Conservation (phyloP, 2,888 invertebrate species). For the Chironomus tentans region DNA sequence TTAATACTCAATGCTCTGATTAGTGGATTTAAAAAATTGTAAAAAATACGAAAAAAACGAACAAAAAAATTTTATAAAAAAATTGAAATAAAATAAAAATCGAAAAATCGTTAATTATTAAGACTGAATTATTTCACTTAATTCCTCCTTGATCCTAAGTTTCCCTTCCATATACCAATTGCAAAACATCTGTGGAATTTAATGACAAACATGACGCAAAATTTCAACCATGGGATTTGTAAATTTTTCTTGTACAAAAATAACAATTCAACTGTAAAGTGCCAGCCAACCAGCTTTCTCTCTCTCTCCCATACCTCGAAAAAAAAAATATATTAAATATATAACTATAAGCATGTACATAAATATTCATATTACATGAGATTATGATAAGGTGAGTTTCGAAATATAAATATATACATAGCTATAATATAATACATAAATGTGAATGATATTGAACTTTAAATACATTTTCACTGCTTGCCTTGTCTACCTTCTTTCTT, state of each 20-base stretch:
- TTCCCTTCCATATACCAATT: background rate
- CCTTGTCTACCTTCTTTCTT: background rate
- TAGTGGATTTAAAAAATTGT: constrained; percentile 1
- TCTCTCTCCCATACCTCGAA: background rate
- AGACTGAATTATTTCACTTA: background rate
- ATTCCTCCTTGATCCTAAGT: background rate
- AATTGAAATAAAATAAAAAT: background rate
- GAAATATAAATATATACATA: background rate
- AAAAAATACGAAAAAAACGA: background rate
- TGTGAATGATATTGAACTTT: too few relatives aligned
- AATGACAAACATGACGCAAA: background rate
- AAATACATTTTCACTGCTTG: background rate
- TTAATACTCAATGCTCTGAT: constrained; percentile 22
- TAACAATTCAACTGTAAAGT: constrained; percentile 1
- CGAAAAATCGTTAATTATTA: constrained; percentile 6
- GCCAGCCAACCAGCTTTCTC: constrained; percentile 7
- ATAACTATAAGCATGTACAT: constrained; percentile 11
- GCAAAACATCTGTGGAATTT: background rate
- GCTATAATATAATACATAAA: background rate
- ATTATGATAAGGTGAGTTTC: constrained; percentile 26
- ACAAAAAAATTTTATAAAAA: background rate
- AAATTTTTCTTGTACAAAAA: constrained; percentile 10
- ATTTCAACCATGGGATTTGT: constrained; percentile 4
- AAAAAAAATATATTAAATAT: background rate
- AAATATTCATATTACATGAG: constrained; percentile 26